These are phyloP conservation scores for Nothoprocta pentlandii DNA, from an alignment of 2,113 vertebrate species.

Conservation along the genomic window DNA sequence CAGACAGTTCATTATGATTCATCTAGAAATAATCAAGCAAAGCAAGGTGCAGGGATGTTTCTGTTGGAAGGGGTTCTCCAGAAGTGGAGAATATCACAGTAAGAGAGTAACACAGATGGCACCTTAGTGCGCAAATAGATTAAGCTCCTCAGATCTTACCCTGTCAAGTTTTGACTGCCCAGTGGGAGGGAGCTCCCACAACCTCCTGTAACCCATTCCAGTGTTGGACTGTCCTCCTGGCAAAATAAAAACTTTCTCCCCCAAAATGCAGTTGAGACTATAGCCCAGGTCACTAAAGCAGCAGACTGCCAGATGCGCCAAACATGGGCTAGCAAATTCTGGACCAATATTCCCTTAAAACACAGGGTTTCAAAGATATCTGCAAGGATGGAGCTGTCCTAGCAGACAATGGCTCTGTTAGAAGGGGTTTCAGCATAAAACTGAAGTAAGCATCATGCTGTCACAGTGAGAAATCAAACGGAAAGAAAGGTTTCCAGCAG, in stretches of 20 bases:
- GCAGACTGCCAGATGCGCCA: too few species aligned
- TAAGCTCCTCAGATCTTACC: neutral
- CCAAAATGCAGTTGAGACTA: too few species aligned
- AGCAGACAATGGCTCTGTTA: too few species aligned
- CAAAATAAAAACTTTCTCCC: neutral
- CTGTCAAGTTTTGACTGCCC: neutral
- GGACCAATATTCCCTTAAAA: too few species aligned
- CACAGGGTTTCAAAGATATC: too few species aligned
- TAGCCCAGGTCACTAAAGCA: too few species aligned
- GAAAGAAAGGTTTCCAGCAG: neutral
- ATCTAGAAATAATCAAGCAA: neutral
- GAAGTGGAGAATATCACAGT: neutral
- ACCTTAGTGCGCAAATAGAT: neutral
- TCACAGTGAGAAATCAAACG: too few species aligned
- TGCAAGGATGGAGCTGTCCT: too few species aligned
- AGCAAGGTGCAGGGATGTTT: neutral
- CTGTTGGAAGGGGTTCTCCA: neutral
- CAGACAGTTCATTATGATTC: neutral
- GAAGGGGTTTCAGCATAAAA: too few species aligned
- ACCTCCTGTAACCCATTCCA: neutral
- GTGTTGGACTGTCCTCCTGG: neutral
- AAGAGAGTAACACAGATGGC: neutral
- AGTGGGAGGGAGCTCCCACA: neutral
- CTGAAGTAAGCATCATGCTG: too few species aligned
- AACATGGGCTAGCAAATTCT: too few species aligned